A percentile compares a stretch with the other conserved stretches of the same genome.
These are phyloP conservation scores for Volucella inflata DNA, from an alignment of 2,888 invertebrate genomes.

Conservation along the genomic window DNA sequence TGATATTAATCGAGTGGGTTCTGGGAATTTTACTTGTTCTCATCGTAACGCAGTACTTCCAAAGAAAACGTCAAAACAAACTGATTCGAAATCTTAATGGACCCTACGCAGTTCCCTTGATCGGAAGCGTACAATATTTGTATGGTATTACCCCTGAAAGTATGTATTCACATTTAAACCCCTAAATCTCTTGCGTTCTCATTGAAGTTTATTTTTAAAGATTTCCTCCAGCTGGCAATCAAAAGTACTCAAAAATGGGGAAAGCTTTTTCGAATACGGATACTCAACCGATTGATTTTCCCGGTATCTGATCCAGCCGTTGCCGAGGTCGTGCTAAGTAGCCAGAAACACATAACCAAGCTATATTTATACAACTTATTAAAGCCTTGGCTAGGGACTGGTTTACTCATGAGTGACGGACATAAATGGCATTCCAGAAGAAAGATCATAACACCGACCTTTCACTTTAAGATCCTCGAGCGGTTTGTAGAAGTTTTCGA, in stretches of 20 bases:
- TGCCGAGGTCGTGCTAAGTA: conserved; percentile 83
- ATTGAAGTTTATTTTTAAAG: not conserved
- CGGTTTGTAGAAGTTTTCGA: conserved; percentile 89
- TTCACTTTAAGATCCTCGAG: conserved; percentile 91
- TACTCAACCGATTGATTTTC: conserved; percentile 83
- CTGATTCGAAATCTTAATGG: conserved; percentile 40
- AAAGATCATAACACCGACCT: conserved; percentile 90
- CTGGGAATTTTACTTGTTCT: conserved; percentile 18
- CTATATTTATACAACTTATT: conserved; percentile 79
- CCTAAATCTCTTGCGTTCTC: not conserved
- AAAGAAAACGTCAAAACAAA: conserved; percentile 38
- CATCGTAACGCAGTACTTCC: conserved; percentile 17
- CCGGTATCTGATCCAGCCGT: conserved; percentile 83
- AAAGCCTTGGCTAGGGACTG: conserved; percentile 80
- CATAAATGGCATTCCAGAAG: conserved; percentile 88
- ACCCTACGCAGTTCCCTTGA: conserved; percentile 28
- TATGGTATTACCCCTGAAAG: conserved; percentile 42
- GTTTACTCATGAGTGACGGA: conserved; percentile 80
- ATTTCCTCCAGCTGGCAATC: not conserved
- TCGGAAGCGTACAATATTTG: conserved; percentile 36
- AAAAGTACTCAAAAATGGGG: conserved; percentile 79
- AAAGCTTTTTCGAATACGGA: conserved; percentile 81
- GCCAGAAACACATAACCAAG: conserved; percentile 80
- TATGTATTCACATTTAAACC: conserved; percentile 4
- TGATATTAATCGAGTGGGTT: conserved; percentile 19